These are phyloP conservation scores for Mormyrus lacerda DNA, from an alignment of 2,113 vertebrate genomes.

Conservation along the genomic window DNA sequence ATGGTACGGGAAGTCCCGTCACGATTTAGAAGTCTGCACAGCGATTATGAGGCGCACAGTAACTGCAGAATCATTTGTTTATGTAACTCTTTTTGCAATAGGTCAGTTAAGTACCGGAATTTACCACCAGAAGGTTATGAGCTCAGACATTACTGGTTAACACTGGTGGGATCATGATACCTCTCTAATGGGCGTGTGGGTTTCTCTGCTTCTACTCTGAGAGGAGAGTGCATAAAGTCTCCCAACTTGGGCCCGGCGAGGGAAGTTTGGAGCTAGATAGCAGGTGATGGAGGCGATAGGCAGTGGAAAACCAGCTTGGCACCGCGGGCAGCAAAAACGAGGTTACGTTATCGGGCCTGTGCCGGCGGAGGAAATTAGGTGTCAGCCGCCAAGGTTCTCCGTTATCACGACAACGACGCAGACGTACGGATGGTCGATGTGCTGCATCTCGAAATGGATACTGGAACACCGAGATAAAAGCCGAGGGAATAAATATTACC, in stretches of 20 bases:
- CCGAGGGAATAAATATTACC: neutral
- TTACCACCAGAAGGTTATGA: neutral
- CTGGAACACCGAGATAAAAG: neutral
- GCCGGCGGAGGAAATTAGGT: slow-evolving; percentile 17
- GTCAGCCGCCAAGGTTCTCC: neutral
- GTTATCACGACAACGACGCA: neutral
- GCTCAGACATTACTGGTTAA: neutral
- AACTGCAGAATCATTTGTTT: neutral
- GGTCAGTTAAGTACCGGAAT: neutral
- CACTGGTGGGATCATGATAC: neutral
- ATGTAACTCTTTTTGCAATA: neutral
- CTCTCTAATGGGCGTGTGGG: neutral
- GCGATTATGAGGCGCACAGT: neutral
- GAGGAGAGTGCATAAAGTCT: neutral
- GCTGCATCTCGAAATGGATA: neutral
- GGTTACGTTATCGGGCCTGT: neutral
- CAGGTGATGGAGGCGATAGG: neutral
- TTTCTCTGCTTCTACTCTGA: neutral
- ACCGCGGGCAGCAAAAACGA: too few species aligned
- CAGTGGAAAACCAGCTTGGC: neutral
- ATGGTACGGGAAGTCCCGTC: neutral
- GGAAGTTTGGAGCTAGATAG: neutral
- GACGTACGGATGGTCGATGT: neutral
- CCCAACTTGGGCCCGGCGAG: neutral
- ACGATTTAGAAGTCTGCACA: neutral